Evolutionary conservation across 2,797 vertebrate genomes (phyloP).

Genomic region (Rhabdophis nuchalis): DNA sequence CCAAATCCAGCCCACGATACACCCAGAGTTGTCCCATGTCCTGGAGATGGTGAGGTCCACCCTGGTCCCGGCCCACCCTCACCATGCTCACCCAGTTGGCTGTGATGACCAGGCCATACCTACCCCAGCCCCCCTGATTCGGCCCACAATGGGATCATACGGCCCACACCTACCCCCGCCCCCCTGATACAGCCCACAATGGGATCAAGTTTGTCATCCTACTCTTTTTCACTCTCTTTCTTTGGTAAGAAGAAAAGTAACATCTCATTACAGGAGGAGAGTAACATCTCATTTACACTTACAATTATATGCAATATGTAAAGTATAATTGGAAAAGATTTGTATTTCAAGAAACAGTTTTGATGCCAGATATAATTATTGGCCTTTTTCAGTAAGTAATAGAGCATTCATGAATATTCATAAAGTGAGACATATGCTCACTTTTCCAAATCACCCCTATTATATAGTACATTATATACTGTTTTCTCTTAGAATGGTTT

Average conservation of each 20-base stretch:
- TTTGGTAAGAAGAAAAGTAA: neutral
- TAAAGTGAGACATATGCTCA: neutral
- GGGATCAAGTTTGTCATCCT: neutral
- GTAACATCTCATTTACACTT: neutral
- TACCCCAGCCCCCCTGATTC: neutral
- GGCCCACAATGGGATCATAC: neutral
- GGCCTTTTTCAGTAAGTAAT: neutral
- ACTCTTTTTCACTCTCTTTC: neutral
- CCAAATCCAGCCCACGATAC: neutral
- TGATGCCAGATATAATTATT: neutral
- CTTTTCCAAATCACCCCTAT: neutral
- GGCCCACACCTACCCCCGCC: no score
- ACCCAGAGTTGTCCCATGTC: no score
- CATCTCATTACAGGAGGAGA: neutral
- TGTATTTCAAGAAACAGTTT: neutral
- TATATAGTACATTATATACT: neutral
- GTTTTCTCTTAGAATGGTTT: neutral
- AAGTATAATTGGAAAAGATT: neutral
- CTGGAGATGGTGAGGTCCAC: no score
- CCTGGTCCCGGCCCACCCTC: no score
- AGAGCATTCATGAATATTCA: neutral
- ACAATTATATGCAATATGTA: neutral
- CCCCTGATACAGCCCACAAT: neutral
- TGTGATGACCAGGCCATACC: neutral
- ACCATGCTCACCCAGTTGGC: no score